Conservation (phyloP, 2,113 vertebrate species). For the Anolis sagrei region DNA sequence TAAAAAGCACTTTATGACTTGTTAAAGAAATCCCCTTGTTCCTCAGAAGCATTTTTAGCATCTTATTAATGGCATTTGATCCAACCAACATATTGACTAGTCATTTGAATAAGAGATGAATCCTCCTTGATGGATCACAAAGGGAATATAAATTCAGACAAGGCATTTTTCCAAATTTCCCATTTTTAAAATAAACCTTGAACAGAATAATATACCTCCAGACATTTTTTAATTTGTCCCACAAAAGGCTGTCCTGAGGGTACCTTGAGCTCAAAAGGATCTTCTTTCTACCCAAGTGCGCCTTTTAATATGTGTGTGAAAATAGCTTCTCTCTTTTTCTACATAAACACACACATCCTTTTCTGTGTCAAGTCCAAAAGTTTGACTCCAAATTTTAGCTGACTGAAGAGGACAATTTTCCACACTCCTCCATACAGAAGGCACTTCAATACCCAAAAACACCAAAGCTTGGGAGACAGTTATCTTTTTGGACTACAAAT, state of each 20-base stretch:
- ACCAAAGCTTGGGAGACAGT: background rate
- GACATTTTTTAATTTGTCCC: constrained; percentile 54
- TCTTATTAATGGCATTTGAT: constrained; percentile 79
- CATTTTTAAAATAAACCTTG: constrained; percentile 51
- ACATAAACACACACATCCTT: background rate
- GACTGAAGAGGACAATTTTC: background rate
- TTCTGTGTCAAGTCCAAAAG: background rate
- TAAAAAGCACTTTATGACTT: constrained; percentile 78
- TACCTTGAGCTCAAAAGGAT: constrained; percentile 21
- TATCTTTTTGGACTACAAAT: background rate
- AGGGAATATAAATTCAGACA: constrained; percentile 77
- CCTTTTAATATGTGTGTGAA: constrained; percentile 2
- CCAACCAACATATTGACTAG: constrained; percentile 77
- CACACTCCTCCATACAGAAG: background rate
- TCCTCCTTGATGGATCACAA: constrained; percentile 73
- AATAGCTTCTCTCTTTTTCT: background rate
- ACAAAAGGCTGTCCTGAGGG: constrained; percentile 39
- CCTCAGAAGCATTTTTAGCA: constrained; percentile 76
- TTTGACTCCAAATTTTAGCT: background rate
- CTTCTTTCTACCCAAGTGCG: background rate
- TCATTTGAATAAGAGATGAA: constrained; percentile 75
- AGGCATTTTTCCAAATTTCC: constrained; percentile 68
- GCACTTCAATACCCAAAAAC: background rate
- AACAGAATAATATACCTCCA: constrained; percentile 57
- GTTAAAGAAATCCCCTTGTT: constrained; percentile 75